A percentile compares a stretch with the other conserved stretches of the same genome.
phyloP scores from a whole-genome alignment of 1,140 invertebrate genomes.

The Zaprionus nigranus region DNA sequence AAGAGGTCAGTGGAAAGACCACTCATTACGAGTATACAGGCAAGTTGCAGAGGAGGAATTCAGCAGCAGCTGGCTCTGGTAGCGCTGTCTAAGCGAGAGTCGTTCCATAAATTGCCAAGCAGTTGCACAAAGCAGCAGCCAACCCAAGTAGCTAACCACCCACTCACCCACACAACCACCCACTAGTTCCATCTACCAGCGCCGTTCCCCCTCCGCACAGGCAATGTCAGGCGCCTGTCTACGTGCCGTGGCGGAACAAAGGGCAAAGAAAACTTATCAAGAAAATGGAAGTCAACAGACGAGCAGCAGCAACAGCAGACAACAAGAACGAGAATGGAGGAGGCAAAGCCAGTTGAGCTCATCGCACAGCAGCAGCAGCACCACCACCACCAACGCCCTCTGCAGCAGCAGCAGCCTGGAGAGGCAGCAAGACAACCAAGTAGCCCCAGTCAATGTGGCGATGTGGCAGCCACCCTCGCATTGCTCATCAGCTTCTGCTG shows the following conservation, averaged over 20 bases:
- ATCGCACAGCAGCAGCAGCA: conserved; percentile 10
- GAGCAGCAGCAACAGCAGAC: background rate
- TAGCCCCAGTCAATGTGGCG: conserved; percentile 21
- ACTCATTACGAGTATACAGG: too few species aligned
- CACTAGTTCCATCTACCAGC: background rate
- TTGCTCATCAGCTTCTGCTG: conserved; percentile 74
- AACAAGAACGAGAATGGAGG: background rate
- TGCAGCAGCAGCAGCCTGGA: conserved; percentile 13
- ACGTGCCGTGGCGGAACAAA: conserved; percentile 53
- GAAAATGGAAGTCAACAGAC: conserved; percentile 71
- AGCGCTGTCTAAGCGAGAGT: too few species aligned
- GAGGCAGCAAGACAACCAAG: background rate
- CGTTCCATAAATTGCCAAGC: background rate
- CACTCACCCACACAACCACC: background rate
- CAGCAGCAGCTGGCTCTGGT: too few species aligned
- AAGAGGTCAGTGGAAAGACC: too few species aligned
- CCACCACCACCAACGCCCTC: conserved; percentile 8
- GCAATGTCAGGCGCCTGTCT: conserved; percentile 54
- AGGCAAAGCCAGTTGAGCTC: conserved; percentile 36
- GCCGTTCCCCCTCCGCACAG: background rate
- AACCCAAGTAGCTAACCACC: too few species aligned
- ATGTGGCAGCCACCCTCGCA: conserved; percentile 50
- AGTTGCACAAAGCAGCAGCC: too few species aligned
- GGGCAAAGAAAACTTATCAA: conserved; percentile 75
- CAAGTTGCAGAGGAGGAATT: too few species aligned